Conservation (phyloP, 1,140 invertebrate species). For the Andricus grossulariae region DNA sequence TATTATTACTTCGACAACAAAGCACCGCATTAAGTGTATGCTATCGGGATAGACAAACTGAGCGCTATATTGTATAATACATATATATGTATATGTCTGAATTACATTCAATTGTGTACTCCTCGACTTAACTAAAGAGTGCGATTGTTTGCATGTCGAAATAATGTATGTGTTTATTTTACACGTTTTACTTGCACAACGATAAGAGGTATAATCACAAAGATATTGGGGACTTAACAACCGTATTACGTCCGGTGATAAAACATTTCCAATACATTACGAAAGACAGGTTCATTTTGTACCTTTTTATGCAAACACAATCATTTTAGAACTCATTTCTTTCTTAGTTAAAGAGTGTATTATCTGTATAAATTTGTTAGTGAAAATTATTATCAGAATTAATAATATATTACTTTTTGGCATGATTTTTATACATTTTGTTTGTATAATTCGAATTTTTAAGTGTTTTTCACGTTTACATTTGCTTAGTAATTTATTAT, state of each 20-base stretch:
- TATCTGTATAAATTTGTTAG: neutral
- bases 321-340: neutral
- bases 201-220: neutral
- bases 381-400: neutral
- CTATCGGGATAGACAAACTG: neutral
- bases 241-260: neutral
- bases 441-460: too few relatives aligned
- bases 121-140: neutral
- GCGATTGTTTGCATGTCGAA: neutral
- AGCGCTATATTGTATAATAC: neutral
- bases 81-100: neutral
- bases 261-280: neutral
- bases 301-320: neutral
- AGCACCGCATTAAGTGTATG: neutral
- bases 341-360: neutral
- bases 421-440: too few relatives aligned
- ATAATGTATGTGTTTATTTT: constrained; percentile 1
- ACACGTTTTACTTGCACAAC: neutral
- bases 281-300: neutral
- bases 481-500: too few relatives aligned
- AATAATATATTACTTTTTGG: neutral
- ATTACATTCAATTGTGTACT: neutral
- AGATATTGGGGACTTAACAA: neutral
- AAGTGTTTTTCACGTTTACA: too few relatives aligned
- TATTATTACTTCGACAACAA: neutral